A percentile compares a stretch with the other conserved stretches of the same genome.
phyloP scores from a whole-genome alignment of 2,797 vertebrate genomes.

The Decapterus maruadsi region DNA sequence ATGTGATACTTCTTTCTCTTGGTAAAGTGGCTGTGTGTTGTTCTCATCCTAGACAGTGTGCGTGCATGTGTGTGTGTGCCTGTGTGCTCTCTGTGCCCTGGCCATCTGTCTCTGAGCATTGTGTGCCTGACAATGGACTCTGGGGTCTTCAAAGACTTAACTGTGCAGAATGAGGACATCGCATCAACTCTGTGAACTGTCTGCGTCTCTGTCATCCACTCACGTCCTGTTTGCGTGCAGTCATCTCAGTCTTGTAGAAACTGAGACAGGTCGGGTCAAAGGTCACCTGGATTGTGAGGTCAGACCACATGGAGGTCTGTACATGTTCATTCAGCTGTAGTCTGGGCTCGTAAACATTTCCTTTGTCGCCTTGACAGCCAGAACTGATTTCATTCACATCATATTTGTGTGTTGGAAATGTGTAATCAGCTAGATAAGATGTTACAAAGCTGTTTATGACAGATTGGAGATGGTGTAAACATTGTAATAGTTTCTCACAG shows the following conservation, averaged over 20 bases:
- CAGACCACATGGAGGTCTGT: background rate
- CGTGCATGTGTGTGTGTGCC: background rate
- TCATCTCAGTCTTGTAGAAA: background rate
- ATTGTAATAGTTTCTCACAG: too few relatives aligned
- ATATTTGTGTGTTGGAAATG: background rate
- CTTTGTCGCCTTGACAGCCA: background rate
- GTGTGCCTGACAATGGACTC: background rate
- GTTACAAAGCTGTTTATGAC: background rate
- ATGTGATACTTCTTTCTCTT: background rate
- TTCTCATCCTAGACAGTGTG: too few relatives aligned
- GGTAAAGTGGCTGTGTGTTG: background rate
- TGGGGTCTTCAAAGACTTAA: background rate
- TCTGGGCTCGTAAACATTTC: too few relatives aligned
- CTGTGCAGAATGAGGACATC: background rate
- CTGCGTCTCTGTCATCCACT: background rate
- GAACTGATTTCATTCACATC: background rate
- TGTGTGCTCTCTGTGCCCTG: background rate
- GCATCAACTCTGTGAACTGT: background rate
- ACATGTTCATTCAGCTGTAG: background rate
- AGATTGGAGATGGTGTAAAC: background rate
- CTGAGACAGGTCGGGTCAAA: background rate
- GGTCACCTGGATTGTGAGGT: too few relatives aligned
- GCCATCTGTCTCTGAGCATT: background rate
- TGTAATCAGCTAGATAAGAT: background rate
- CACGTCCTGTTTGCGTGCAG: background rate